phyloP scores from a whole-genome alignment of 2,888 invertebrate genomes.

The Synergus laeviventris region DNA sequence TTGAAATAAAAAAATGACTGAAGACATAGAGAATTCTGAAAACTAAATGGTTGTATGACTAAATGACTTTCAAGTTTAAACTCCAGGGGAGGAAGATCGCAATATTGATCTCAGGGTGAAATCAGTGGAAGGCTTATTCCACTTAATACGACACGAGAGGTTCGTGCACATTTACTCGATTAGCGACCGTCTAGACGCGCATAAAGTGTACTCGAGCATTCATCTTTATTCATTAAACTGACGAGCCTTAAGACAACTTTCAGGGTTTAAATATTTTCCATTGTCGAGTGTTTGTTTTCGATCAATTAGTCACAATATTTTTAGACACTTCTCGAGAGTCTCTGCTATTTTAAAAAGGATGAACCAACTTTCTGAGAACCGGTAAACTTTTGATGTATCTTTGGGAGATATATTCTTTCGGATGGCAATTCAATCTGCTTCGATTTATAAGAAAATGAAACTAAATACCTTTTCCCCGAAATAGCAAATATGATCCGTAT shows the following conservation, averaged over 20 bases:
- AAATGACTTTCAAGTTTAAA: neutral
- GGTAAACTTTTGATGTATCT: neutral
- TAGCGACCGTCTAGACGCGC: conserved; percentile 34
- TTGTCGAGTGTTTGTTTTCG: neutral
- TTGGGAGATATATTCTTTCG: neutral
- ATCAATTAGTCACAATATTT: neutral
- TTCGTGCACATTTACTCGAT: conserved; percentile 40
- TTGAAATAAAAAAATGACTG: neutral
- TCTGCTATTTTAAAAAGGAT: neutral
- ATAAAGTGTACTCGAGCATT: conserved; percentile 29
- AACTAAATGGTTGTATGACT: neutral
- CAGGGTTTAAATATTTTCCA: neutral
- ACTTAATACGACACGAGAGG: conserved; percentile 13
- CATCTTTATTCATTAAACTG: conserved; percentile 37
- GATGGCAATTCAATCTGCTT: neutral
- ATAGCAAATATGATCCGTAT: neutral
- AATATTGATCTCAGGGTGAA: conserved; percentile 14
- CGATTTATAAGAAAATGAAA: neutral
- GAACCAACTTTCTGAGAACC: neutral
- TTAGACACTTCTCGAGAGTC: neutral
- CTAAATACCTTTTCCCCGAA: neutral
- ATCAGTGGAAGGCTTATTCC: conserved; percentile 24
- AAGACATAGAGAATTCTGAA: neutral
- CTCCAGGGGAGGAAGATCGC: neutral
- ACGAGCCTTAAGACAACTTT: neutral